These are phyloP conservation scores for Scaeva pyrastri DNA, from an alignment of 2,888 invertebrate genomes.

Conservation along the genomic window DNA sequence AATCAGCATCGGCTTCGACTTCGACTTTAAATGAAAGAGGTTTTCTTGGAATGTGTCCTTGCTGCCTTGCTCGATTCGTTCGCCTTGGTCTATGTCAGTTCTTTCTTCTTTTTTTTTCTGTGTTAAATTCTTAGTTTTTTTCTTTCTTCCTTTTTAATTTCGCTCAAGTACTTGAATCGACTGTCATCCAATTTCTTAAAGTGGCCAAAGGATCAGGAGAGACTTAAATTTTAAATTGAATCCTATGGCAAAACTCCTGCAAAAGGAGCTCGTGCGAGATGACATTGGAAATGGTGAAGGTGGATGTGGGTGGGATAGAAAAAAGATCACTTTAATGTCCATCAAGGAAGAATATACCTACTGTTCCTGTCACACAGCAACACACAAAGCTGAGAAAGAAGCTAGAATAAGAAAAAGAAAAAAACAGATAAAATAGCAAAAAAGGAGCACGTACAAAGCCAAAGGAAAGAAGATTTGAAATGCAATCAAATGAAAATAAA, in stretches of 20 bases:
- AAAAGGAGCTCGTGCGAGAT: not conserved
- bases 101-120: not conserved
- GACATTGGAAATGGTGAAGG: not conserved
- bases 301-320: not conserved
- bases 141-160: constrained; percentile 15
- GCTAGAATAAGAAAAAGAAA: not conserved
- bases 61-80: no score
- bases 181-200: constrained; percentile 73
- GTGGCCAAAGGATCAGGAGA: constrained; percentile 59
- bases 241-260: constrained; percentile 24
- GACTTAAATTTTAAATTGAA: constrained; percentile 67
- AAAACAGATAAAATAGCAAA: not conserved
- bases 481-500: constrained; percentile 74
- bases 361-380: constrained; percentile 51
- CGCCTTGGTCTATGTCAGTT: not conserved
- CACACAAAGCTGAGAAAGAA: constrained; percentile 14
- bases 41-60: no score
- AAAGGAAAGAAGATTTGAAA: constrained; percentile 66
- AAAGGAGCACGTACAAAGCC: constrained; percentile 16
- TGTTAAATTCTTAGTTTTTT: constrained; percentile 13
- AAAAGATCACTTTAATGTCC: constrained; percentile 63
- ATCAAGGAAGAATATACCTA: constrained; percentile 31
- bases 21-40: not conserved
- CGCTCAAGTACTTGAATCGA: constrained; percentile 61
- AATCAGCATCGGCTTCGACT: not conserved